phyloP scores from a whole-genome alignment of 2,888 invertebrate species.

The Bimastos eiseni region DNA sequence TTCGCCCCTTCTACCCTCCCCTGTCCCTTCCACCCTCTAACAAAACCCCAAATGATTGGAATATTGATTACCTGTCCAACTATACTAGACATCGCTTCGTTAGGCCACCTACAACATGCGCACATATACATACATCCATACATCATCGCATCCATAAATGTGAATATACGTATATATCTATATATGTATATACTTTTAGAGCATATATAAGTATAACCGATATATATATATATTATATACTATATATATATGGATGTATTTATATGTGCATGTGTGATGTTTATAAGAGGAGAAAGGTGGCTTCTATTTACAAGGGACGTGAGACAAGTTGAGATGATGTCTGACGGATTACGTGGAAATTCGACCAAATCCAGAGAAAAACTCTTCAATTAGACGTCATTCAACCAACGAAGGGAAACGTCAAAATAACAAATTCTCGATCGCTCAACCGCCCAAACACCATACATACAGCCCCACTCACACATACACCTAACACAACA shows the following conservation, averaged over 20 bases:
- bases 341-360: not conserved
- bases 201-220: too few relatives aligned
- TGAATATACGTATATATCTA: too few relatives aligned
- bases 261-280: too few relatives aligned
- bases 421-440: too few relatives aligned
- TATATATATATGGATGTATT: too few relatives aligned
- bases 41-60: conserved; percentile 3
- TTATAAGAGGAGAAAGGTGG: too few relatives aligned
- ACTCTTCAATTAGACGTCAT: not conserved
- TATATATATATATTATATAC: too few relatives aligned
- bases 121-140: not conserved
- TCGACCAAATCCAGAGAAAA: not conserved
- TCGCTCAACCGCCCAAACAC: too few relatives aligned
- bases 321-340: not conserved
- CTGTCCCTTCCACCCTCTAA: not conserved
- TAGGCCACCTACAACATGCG: not conserved
- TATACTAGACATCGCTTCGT: not conserved
- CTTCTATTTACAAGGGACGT: not conserved
- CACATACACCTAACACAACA: too few relatives aligned
- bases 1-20: not conserved
- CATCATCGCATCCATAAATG: not conserved
- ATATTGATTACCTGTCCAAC: not conserved
- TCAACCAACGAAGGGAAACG: not conserved
- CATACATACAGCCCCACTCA: too few relatives aligned
- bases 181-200: too few relatives aligned